A percentile compares a stretch with the other conserved stretches of the same genome.
phyloP scores from a whole-genome alignment of 2,797 vertebrate species.

The Macrochelys suwanniensis region DNA sequence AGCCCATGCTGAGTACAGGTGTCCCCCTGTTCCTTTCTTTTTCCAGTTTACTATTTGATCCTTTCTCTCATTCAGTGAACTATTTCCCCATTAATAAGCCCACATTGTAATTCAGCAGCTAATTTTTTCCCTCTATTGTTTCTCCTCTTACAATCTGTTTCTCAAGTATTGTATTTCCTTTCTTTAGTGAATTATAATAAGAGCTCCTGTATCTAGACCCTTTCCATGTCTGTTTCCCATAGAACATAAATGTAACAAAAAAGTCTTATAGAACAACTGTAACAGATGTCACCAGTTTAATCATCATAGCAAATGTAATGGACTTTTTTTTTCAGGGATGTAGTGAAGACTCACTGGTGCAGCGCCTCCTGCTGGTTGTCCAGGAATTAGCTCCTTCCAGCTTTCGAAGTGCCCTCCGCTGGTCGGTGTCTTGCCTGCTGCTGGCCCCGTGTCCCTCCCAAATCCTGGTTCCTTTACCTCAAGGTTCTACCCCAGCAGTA shows the following conservation, averaged over 20 bases:
- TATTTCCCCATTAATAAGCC: not conserved
- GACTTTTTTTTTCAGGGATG: not conserved
- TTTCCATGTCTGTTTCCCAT: constrained; percentile 52
- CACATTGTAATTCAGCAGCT: not conserved
- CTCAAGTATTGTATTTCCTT: constrained; percentile 53
- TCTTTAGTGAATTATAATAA: constrained; percentile 41
- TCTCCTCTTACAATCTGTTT: constrained; percentile 58
- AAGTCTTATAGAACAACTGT: constrained; percentile 45
- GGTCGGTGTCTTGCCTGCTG: no score
- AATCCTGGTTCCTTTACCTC: no score
- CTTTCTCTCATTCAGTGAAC: not conserved
- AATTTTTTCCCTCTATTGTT: constrained; percentile 58
- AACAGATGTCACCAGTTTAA: constrained; percentile 53
- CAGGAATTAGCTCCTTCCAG: no score
- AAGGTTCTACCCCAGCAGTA: no score
- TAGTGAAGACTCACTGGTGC: no score
- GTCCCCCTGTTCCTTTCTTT: not conserved
- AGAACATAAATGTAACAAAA: constrained; percentile 42
- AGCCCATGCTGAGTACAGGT: not conserved
- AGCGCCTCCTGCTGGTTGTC: no score
- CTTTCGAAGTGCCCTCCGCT: no score
- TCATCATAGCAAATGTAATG: constrained; percentile 41
- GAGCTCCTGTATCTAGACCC: constrained; percentile 55
- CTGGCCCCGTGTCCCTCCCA: no score
- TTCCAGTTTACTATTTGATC: not conserved